These are phyloP conservation scores for Nasonia longicornis DNA, from an alignment of 1,140 invertebrate genomes.

Conservation along the genomic window DNA sequence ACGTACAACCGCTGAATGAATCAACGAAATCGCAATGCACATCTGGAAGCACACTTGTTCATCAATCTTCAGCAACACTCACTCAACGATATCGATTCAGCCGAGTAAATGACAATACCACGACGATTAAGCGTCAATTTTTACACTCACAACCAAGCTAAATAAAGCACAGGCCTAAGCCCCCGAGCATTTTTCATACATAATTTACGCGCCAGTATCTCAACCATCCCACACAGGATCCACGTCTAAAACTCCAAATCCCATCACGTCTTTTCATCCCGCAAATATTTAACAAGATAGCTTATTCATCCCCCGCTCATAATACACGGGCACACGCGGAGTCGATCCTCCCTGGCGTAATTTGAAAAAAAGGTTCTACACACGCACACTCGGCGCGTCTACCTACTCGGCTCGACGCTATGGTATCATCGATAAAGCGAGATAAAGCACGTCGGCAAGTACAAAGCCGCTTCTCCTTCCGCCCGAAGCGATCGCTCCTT, in stretches of 20 bases:
- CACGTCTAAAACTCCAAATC: not conserved
- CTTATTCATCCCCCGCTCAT: conserved; percentile 1
- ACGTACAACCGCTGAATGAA: no score
- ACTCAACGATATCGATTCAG: no score
- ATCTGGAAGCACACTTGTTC: no score
- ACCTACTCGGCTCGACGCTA: no score
- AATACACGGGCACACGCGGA: not conserved
- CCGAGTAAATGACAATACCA: no score
- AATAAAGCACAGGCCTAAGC: not conserved
- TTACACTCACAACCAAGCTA: not conserved
- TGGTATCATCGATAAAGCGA: not conserved
- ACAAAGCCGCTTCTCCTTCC: conserved; percentile 11
- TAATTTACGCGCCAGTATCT: not conserved
- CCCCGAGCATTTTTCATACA: not conserved
- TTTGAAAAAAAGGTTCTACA: conserved; percentile 1
- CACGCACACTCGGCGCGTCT: no score
- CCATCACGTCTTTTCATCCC: not conserved
- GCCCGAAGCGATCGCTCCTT: not conserved
- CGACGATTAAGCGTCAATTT: no score
- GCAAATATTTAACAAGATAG: conserved; percentile 19
- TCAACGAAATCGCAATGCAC: no score
- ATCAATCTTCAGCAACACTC: no score
- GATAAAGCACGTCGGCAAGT: conserved; percentile 7
- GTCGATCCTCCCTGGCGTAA: not conserved
- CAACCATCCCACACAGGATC: not conserved